Percentiles rank a stretch among this genome's conserved stretches.
Evolutionary conservation across 2,113 vertebrate genomes (phyloP).

Genomic region (Hyaena hyaena): DNA sequence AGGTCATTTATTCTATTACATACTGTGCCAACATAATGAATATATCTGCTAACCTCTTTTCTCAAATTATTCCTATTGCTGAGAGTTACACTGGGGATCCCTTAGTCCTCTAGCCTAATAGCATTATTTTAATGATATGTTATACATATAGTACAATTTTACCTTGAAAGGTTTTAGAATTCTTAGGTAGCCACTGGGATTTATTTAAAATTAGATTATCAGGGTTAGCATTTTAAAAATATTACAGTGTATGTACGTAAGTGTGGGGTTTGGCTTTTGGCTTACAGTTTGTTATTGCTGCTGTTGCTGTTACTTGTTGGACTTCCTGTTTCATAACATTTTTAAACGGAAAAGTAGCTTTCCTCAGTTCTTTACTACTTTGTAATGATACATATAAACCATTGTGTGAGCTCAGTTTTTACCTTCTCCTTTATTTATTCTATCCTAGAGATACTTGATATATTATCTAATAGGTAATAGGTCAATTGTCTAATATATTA

Average conservation of each 20-base stretch:
- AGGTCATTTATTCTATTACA: background rate
- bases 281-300: background rate
- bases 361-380: background rate
- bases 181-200: background rate
- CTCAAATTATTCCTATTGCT: background rate
- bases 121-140: constrained; percentile 28
- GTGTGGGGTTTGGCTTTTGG: background rate
- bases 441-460: background rate
- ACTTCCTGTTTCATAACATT: background rate
- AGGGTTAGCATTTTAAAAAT: background rate
- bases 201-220: background rate
- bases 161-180: constrained; percentile 22
- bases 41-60: background rate
- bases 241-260: background rate
- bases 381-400: background rate
- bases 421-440: background rate
- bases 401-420: background rate
- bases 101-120: background rate
- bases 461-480: background rate
- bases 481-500: background rate
- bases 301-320: background rate
- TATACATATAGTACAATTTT: background rate
- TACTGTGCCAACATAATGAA: background rate
- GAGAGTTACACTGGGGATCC: background rate
- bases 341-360: background rate